Evolutionary conservation across 2,888 invertebrate genomes (phyloP).

Genomic region (Phasia obesa): DNA sequence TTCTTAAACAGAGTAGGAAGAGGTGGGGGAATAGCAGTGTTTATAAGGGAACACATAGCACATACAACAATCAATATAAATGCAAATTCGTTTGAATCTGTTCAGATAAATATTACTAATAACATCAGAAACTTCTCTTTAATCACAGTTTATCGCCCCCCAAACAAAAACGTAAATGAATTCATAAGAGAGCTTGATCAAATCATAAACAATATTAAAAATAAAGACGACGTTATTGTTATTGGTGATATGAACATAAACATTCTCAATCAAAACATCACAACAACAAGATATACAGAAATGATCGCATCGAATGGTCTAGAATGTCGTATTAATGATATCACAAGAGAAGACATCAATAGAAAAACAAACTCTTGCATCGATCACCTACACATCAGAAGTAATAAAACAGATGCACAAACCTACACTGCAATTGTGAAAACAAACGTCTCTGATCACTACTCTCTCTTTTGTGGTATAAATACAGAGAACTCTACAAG

Average conservation of each 20-base stretch:
- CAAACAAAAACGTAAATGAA: no score
- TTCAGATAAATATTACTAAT: not conserved
- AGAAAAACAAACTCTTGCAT: not conserved
- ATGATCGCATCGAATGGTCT: constrained; percentile 5
- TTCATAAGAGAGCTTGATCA: no score
- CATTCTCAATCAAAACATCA: not conserved
- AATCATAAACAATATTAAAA: not conserved
- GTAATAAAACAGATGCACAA: not conserved
- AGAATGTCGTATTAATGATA: not conserved
- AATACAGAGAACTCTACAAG: no score
- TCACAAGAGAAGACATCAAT: constrained; percentile 1
- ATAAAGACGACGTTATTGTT: not conserved
- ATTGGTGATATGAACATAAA: not conserved
- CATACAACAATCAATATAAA: not conserved
- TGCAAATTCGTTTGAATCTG: not conserved
- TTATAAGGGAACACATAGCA: not conserved
- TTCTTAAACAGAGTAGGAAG: constrained; percentile 2
- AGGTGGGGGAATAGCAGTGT: constrained; percentile 5
- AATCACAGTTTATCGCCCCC: no score
- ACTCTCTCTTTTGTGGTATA: not conserved
- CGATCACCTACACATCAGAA: not conserved
- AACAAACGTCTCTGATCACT: not conserved
- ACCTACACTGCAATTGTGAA: not conserved
- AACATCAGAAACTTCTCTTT: not conserved
- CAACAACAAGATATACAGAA: not conserved